These are phyloP conservation scores for Otolemur garnettii DNA, from an alignment of 2,113 vertebrate species.

Conservation along the genomic window DNA sequence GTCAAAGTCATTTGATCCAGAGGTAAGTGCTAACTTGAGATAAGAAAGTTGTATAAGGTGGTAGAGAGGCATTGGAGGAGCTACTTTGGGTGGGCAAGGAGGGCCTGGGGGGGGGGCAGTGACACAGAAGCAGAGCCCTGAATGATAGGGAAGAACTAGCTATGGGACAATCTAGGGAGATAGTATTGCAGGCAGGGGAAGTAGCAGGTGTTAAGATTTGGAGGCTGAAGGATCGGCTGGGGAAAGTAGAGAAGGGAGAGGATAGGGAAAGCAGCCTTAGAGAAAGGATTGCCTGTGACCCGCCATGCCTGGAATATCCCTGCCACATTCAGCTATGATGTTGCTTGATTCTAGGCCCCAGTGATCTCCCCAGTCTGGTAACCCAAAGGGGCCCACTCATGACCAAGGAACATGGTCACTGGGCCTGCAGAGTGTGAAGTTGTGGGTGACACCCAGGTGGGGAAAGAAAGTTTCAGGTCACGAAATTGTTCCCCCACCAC, in stretches of 20 bases:
- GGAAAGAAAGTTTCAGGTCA: not conserved
- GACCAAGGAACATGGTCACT: fast-evolving
- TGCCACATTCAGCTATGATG: not conserved
- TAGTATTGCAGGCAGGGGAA: not conserved
- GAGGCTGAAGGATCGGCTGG: not conserved
- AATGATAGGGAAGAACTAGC: not conserved
- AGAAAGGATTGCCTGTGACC: not conserved
- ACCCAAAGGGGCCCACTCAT: not conserved
- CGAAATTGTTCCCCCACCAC: fast-evolving
- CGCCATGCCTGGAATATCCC: not conserved
- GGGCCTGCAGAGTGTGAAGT: not conserved
- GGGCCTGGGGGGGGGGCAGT: not conserved
- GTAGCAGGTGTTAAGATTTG: not conserved
- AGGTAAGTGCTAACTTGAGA: not conserved
- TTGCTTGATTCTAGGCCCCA: not conserved
- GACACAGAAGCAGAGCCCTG: not conserved
- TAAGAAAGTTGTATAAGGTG: not conserved
- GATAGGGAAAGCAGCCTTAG: too few species aligned
- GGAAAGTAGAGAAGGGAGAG: too few species aligned
- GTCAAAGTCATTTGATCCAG: not conserved
- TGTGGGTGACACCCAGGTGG: not conserved
- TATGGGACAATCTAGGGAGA: not conserved
- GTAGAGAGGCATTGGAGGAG: not conserved
- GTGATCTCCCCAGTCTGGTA: not conserved
- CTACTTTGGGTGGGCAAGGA: not conserved